Evolutionary conservation across 2,113 vertebrate genomes (phyloP).

Genomic region (Peromyscus polionotus): DNA sequence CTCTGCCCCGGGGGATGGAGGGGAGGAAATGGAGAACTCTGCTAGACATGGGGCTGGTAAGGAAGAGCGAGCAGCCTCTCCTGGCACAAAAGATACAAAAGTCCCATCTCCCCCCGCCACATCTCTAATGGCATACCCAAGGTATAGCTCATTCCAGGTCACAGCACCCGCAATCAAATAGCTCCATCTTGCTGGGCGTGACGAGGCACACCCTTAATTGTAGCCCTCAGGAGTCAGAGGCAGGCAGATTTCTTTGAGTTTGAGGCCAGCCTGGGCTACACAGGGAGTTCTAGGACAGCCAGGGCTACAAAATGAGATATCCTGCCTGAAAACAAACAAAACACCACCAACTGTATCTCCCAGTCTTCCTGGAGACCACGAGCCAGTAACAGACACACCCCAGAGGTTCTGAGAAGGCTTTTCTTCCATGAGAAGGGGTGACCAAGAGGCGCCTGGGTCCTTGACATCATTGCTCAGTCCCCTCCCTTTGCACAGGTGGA

Average conservation of each 20-base stretch:
- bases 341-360: background rate
- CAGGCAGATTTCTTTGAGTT: background rate
- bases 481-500: accelerated
- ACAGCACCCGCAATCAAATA: background rate
- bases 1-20: background rate
- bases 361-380: background rate
- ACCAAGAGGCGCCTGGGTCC: background rate
- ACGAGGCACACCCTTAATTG: background rate
- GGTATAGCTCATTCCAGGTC: background rate
- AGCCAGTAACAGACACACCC: background rate
- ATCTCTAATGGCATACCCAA: background rate
- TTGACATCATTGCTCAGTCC: background rate
- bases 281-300: background rate
- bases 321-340: background rate
- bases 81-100: no score
- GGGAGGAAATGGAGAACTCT: accelerated
- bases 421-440: background rate
- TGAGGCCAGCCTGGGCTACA: background rate
- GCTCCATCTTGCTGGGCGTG: background rate
- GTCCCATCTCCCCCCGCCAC: background rate
- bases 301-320: background rate
- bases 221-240: background rate
- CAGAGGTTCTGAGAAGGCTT: background rate
- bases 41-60: accelerated
- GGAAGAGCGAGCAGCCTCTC: background rate